phyloP scores from a whole-genome alignment of 2,797 vertebrate species.

The Crocidura indochinensis region DNA sequence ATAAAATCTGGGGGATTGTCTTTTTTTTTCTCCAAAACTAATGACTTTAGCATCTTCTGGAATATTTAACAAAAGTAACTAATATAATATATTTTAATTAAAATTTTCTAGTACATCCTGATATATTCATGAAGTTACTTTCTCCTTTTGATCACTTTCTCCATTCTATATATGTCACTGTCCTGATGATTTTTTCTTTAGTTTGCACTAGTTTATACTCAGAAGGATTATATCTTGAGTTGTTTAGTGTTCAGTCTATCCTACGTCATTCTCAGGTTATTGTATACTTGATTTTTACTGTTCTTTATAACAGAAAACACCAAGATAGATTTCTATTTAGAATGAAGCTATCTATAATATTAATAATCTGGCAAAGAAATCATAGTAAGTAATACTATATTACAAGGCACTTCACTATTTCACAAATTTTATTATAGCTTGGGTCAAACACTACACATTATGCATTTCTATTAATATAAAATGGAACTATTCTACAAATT shows the following conservation, averaged over 20 bases:
- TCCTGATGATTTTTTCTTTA: conserved; percentile 5
- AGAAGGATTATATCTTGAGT: conserved; percentile 4
- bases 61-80: conserved; percentile 60
- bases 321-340: conserved; percentile 48
- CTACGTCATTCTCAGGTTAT: conserved; percentile 6
- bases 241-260: background rate
- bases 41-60: conserved; percentile 62
- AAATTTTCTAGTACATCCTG: background rate
- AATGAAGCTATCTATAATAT: background rate
- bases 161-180: background rate
- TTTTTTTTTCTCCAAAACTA: conserved; percentile 59
- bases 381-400: conserved; percentile 73
- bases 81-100: conserved; percentile 33
- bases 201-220: background rate
- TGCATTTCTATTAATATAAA: conserved; percentile 58
- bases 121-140: background rate
- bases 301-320: conserved; percentile 16
- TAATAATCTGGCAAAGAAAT: conserved; percentile 74
- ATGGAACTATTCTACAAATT: background rate
- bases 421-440: conserved; percentile 68
- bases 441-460: conserved; percentile 64
- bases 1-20: conserved; percentile 63
- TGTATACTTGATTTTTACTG: background rate
- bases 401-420: conserved; percentile 72
- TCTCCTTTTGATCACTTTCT: background rate